These are phyloP conservation scores for Epinephelus lanceolatus DNA, from an alignment of 2,113 vertebrate species.

Conservation along the genomic window DNA sequence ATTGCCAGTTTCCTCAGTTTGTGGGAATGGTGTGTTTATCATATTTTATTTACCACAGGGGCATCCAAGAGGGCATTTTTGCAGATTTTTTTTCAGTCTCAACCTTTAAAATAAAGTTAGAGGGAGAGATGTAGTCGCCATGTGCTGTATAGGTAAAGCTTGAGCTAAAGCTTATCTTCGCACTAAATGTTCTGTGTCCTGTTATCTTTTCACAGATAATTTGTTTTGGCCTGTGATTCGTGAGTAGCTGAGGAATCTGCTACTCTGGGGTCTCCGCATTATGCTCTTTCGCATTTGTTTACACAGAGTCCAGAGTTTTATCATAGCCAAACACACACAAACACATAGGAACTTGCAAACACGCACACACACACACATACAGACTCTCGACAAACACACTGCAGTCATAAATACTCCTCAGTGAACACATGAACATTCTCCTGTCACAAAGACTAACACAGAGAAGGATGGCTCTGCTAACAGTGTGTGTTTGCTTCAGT, in stretches of 20 bases:
- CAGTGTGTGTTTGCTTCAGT: slow-evolving; percentile 7
- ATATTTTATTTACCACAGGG: no score
- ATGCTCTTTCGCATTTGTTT: slow-evolving; percentile 53
- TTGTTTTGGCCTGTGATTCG: slow-evolving; percentile 19
- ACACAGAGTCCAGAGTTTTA: slow-evolving; percentile 42
- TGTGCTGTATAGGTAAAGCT: no score
- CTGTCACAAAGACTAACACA: slow-evolving; percentile 22
- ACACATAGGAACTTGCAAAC: no score
- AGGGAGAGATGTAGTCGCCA: no score
- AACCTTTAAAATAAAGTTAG: no score
- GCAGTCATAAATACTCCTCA: slow-evolving; percentile 40
- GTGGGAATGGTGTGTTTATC: not conserved
- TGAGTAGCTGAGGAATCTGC: slow-evolving; percentile 29
- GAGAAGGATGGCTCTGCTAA: slow-evolving; percentile 6
- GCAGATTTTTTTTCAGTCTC: no score
- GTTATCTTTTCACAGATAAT: not conserved
- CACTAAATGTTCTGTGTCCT: no score
- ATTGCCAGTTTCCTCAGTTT: not conserved
- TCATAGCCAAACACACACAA: slow-evolving; percentile 36
- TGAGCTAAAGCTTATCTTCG: no score
- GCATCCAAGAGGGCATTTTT: no score
- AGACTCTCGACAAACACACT: slow-evolving; percentile 7
- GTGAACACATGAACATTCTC: slow-evolving; percentile 39
- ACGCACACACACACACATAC: not conserved
- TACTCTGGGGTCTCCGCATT: slow-evolving; percentile 38